Evolutionary conservation across 2,113 vertebrate species (phyloP).

Genomic region (Sinocyclocheilus anshuiensis): DNA sequence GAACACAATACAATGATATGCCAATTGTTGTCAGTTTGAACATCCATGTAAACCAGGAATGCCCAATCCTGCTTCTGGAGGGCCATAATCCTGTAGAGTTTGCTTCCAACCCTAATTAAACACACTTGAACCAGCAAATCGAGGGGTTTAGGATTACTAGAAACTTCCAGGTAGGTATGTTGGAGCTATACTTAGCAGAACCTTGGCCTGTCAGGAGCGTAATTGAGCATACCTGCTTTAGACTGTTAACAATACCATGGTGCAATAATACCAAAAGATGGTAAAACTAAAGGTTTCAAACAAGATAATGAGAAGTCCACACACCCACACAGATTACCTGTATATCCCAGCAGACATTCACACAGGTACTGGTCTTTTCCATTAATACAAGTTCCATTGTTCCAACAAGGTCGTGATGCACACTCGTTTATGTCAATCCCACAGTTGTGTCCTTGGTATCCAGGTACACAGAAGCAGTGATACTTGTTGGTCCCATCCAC

Average conservation of each 20-base stretch:
- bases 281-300: no score
- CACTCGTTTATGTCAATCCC: conserved; percentile 97
- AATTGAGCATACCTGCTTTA: neutral
- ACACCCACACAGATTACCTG: conserved; percentile 74
- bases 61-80: neutral
- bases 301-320: no score
- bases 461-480: conserved; percentile 93
- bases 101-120: neutral
- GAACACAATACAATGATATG: neutral
- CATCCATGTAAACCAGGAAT: no score
- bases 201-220: neutral
- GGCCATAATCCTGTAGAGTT: neutral
- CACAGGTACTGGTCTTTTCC: conserved; percentile 87
- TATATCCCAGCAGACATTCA: conserved; percentile 81
- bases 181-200: neutral
- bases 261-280: no score
- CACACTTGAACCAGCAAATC: neutral
- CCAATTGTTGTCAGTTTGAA: neutral
- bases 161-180: neutral
- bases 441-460: conserved; percentile 90
- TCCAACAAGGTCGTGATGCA: conserved; percentile 88
- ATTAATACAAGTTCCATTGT: conserved; percentile 88
- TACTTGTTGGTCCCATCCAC: conserved; percentile 75
- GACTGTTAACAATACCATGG: neutral
- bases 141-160: neutral